Percentiles rank a stretch among this genome's conserved stretches.
These are phyloP conservation scores for Gymnogyps californianus DNA, from an alignment of 2,113 vertebrate species.

Conservation along the genomic window DNA sequence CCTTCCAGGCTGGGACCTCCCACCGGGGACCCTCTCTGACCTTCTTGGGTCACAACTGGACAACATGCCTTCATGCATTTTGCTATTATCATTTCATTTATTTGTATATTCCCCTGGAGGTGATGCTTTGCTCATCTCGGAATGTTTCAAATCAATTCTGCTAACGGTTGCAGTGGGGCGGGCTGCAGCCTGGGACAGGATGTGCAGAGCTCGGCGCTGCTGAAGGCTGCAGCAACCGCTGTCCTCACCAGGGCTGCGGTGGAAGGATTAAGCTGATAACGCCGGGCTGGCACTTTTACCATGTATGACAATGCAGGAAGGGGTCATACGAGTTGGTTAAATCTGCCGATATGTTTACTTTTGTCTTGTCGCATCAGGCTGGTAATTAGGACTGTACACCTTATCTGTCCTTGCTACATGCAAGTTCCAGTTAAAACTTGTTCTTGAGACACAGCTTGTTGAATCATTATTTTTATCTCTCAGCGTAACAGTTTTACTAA, in stretches of 20 bases:
- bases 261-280: not conserved
- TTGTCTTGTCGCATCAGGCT: not conserved
- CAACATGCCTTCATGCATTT: not conserved
- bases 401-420: not conserved
- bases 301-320: not conserved
- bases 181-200: not conserved
- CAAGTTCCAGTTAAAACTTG: slow-evolving; percentile 41
- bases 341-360: not conserved
- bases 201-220: not conserved
- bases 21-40: not conserved
- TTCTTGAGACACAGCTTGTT: slow-evolving; percentile 32
- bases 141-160: not conserved
- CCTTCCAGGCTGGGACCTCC: not conserved
- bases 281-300: not conserved
- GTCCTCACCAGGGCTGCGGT: not conserved
- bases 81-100: not conserved
- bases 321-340: not conserved
- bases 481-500: slow-evolving; percentile 70
- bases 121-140: not conserved
- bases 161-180: accelerated
- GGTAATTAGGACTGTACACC: not conserved
- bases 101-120: not conserved
- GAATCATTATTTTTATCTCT: slow-evolving; percentile 55
- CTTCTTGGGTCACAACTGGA: not conserved
- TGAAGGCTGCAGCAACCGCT: not conserved